Evolutionary conservation across 2,797 vertebrate genomes (phyloP).

Genomic region (Acrossocheilus wenchowensis): DNA sequence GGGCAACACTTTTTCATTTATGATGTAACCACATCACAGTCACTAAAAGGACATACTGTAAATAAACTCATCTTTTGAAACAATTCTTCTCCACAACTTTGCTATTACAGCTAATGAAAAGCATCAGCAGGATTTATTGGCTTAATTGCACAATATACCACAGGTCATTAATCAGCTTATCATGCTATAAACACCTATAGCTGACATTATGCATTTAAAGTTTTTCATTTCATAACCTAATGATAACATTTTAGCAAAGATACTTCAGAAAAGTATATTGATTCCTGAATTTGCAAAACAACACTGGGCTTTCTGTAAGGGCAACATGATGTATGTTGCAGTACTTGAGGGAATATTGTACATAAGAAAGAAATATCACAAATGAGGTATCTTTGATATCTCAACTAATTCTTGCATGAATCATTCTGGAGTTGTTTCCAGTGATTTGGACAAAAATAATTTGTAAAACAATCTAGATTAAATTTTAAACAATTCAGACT

Average conservation of each 20-base stretch:
- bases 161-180: slow-evolving; percentile 71
- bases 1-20: slow-evolving; percentile 33
- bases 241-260: slow-evolving; percentile 54
- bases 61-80: slow-evolving; percentile 56
- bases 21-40: slow-evolving; percentile 36
- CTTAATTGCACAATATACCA: slow-evolving; percentile 67
- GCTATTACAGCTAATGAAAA: slow-evolving; percentile 67
- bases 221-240: slow-evolving; percentile 52
- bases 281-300: slow-evolving; percentile 3
- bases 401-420: not conserved
- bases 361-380: not conserved
- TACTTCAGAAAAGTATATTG: slow-evolving; percentile 16
- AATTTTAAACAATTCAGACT: no score
- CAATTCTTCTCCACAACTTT: slow-evolving; percentile 52
- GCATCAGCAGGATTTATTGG: slow-evolving; percentile 65
- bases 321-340: not conserved
- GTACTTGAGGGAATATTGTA: not conserved
- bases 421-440: no score
- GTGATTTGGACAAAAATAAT: no score
- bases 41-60: slow-evolving; percentile 33
- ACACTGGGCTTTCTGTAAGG: not conserved
- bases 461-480: no score
- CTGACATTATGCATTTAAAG: slow-evolving; percentile 63
- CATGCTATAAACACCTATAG: slow-evolving; percentile 53
- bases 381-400: not conserved